Evolutionary conservation across 2,113 vertebrate genomes (phyloP).

Genomic region (Muntiacus muntjak): DNA sequence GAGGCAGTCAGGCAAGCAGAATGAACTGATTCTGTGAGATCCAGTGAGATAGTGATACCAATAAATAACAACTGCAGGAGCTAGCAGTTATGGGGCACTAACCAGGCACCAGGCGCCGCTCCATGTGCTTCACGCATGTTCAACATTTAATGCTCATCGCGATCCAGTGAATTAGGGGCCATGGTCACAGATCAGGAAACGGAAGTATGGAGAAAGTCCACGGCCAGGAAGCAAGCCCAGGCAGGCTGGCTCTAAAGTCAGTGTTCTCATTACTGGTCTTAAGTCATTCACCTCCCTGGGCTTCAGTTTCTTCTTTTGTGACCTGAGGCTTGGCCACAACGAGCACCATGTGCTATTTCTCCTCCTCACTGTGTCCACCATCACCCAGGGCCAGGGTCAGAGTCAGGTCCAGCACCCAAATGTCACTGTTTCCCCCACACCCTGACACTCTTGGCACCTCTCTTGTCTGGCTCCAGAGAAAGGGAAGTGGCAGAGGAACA

Average conservation of each 20-base stretch:
- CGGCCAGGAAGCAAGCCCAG: no score
- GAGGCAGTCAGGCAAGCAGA: background rate
- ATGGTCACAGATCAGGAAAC: background rate
- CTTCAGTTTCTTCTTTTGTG: background rate
- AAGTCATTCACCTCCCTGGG: background rate
- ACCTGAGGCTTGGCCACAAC: background rate
- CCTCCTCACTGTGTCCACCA: background rate
- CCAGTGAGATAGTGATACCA: background rate
- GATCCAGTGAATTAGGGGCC: no score
- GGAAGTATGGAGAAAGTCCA: background rate
- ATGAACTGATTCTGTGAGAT: background rate
- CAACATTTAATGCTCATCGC: background rate
- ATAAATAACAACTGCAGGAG: background rate
- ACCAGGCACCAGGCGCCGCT: fast-evolving
- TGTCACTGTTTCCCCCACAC: background rate
- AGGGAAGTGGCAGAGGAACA: background rate
- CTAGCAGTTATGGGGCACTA: background rate
- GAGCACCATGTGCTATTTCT: background rate
- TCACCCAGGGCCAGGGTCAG: background rate
- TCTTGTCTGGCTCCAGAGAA: background rate
- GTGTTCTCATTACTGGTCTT: background rate
- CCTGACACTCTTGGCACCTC: background rate
- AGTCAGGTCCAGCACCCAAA: background rate
- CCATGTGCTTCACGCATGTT: fast-evolving
- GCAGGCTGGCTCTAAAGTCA: background rate